Base-by-base conservation (phyloP, 2,888 invertebrate species). In the Drosophila neonasuta region DNA sequence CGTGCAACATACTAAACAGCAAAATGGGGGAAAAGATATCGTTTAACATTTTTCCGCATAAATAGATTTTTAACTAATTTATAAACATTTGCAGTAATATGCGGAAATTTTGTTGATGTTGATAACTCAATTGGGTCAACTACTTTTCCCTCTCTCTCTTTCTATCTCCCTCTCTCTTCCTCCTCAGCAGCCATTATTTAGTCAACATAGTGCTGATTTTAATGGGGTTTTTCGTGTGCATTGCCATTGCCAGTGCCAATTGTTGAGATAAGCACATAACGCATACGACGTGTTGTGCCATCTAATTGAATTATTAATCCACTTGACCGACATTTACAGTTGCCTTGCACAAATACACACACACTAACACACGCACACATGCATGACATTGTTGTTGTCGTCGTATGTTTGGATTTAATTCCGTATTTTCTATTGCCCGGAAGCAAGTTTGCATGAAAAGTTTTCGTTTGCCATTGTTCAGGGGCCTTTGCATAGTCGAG, bases 221-320 rank as follows among this genome's bases (percentile, higher is more conserved):
- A 29, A 45, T 51, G 10, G 34, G 24, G 5, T 24, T 44, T 51
- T 51, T 59, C 15, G 15, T 45, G 20, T 6, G 8, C 59, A 59
- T 36, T 36, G 60, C 30, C 30, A 46, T 8, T 39, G 48, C 57
- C 15, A 17, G 20, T 46, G 36, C 29, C 17, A 45, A 60, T 36
- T 60, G 29, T 49, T 30, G 48, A 48, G 36, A 62, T 64, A 56
- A 68, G 59, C 55, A 61, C 49, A 77, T 71, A 64, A 70, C 69
- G 72, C 63, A 77, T 83, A 73, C 86, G 67, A 61, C 72, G 61
- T 51, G 68, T 70, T 68, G 70, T 86, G 71, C 81, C 59, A 70
- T 67, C 76, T 71, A 82, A 86, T 82, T 83, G 84, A 86, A 86
- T 82, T 82, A 82, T 81, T 83, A 86, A 86, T 80, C 76, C 65